Base-by-base conservation (phyloP, 2,888 invertebrate genomes). In the Leptodirus hochenwartii region DNA sequence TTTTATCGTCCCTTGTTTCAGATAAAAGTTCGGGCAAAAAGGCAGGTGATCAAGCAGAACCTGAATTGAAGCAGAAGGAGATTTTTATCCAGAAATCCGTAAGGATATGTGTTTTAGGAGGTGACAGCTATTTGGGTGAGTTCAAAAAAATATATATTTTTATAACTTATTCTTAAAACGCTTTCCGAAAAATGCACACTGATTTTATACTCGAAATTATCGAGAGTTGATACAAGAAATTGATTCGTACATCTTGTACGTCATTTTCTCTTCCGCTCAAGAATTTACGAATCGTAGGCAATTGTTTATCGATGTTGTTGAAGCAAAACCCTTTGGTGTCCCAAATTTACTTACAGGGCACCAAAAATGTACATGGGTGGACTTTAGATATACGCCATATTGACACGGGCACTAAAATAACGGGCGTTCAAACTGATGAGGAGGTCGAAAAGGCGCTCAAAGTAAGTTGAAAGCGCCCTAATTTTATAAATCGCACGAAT, bases 311-410 rank as follows among this genome's bases (percentile, higher is more conserved):
- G 3, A 46, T 66, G 23, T 43, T 67, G 22, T 47, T 67, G 2
- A 67, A 68, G 43, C 64, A 66, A 38, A 65, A 66, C 38, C 56
- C 65, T 2, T 51, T 53, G 3, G 35, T 55, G 6, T 47, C 49
- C 1, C 41, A 40, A 25, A 31, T 56, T 8, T 49, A 46, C 35
- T 23, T 55, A 8, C 46, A 49, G 35, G 53, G 52, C n/a, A 42
- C 41, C 9, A 36, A 34, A 15, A 34, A 32, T 3, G 46, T 51
- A 3, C 27, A 39, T n/a, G 45, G 43, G 5, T 31, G 51, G 4
- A 49, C 47, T 1, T 37, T 39, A 1, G 56, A 54, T 42, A 40
- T 56, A 17, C 43, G 39, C 24, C 41, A 42, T 17, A 41, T 54
- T 8, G 54, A 56, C 37, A 55, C 53, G 0, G 46, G 45, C 30